Base-by-base conservation (phyloP, 2,113 vertebrate species). In the Gracilinanus agilis region DNA sequence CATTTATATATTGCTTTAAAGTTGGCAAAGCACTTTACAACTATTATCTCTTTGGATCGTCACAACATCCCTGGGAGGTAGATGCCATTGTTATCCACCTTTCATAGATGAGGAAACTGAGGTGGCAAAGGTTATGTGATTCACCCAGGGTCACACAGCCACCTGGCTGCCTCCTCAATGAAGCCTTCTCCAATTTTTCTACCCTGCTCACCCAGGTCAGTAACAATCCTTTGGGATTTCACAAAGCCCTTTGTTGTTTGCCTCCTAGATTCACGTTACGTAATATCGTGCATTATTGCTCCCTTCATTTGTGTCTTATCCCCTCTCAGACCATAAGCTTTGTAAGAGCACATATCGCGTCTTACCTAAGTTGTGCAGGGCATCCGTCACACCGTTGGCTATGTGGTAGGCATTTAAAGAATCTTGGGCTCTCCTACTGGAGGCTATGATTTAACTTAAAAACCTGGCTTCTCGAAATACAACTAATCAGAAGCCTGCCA, bases 401-500 rank as follows among this genome's bases (percentile, higher is more conserved):
- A 2, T 19, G 21, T 7, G 23, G 67, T 83, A 21, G 67, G 19
- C 67, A 23, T 83, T 83, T 40, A 40, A 83, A 83, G 67, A 83
- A 40, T 21, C 67, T 40, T 16, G 67, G 67, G 6, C 19, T 92
- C 90, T 96, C 92, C 92, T 88, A 44, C 56, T 91, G 88, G 93
- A 93, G 88, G 53, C 93, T 92, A 54, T 56, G 89, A 95, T 91
- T 91, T 54, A 24, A 53, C 92, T 97, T 95, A 92, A 94, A 53
- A 93, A 96, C 92, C 93, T 90, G 89, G 94, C 91, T 91, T 96
- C 94, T 91, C 67, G 49, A 49, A 49, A 90, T 75, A 94, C 96
- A 97, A 94, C 96, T 96, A 92, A 93, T 95, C 44, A 94, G 94
- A 94, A 96, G 91, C 11, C 34, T 58, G 93, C 92, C 95, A 96